A percentile compares a stretch with the other conserved stretches of the same genome.
Conservation (phyloP, 92 coral and sea anemone genomes). For the Palythoa caribaeorum region DNA sequence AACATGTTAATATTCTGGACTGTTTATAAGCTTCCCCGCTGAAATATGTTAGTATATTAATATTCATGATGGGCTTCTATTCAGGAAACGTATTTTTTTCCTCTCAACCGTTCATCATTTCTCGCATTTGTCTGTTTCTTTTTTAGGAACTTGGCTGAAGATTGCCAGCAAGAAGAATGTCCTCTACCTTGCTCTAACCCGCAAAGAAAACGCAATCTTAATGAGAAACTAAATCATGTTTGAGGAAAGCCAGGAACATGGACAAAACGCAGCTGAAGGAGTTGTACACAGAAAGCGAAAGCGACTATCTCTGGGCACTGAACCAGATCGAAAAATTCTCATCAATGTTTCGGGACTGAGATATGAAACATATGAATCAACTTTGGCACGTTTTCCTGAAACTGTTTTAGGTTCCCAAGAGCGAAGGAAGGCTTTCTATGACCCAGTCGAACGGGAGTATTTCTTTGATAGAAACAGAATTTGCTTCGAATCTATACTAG, state of each 20-base stretch:
- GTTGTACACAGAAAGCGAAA: slow-evolving; percentile 20
- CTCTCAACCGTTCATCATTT: neutral
- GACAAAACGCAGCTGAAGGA: neutral
- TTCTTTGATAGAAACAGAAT: slow-evolving; percentile 95
- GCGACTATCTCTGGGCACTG: slow-evolving; percentile 10
- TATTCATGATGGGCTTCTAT: slow-evolving; percentile 19
- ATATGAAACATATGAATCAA: slow-evolving; percentile 92
- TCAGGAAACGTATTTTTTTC: slow-evolving; percentile 7
- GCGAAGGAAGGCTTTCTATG: slow-evolving; percentile 83
- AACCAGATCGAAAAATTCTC: slow-evolving; percentile 68
- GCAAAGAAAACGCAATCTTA: neutral
- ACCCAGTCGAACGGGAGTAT: slow-evolving; percentile 80
- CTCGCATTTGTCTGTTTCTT: slow-evolving; percentile 16
- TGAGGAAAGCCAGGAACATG: slow-evolving; percentile 19
- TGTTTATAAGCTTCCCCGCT: slow-evolving; percentile 26
- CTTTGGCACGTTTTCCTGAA: slow-evolving; percentile 89
- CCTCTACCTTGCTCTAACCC: neutral
- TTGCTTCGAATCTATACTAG: slow-evolving; percentile 95
- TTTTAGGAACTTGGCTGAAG: neutral
- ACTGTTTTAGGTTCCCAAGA: slow-evolving; percentile 86
- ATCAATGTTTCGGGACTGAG: slow-evolving; percentile 94
- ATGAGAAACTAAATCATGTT: neutral
- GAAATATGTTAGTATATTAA: slow-evolving; percentile 26
- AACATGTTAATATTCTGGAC: neutral
- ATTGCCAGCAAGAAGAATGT: neutral